Base-by-base conservation (phyloP, 2,888 invertebrate species). In the Plemyria rubiginata region DNA sequence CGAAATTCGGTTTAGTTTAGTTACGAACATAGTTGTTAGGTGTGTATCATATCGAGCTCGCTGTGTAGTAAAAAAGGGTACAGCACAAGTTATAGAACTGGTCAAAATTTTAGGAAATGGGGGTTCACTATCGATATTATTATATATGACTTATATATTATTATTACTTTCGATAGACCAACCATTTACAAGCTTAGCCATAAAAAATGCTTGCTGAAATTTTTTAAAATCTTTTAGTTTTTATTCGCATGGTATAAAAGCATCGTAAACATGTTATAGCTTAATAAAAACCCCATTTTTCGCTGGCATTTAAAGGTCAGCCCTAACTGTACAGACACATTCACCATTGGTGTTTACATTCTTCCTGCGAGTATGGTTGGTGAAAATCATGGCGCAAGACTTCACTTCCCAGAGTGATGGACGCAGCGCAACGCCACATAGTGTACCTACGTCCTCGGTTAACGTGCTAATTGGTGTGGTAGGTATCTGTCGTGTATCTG, bases 301-400 rank as follows among this genome's bases (percentile, higher is more conserved):
- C 41, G 54, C 41, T 54, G 60, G 56, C 64, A 60, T 64, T 59
- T 9, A 45, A 16, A 16, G 45, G 4, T 8, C 16, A 45, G 16
- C 16, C 16, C 45, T 16, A 15, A 9, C 15, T 16, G 8, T 45
- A 16, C 6, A 16, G 45, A 8, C 2, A 16, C 9, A 8, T 11
- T 45, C 45, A 9, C 9, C 11, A 11, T 16, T 45, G 16, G 45
- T 16, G 9, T 45, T 45, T 32, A 7, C 11, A 38, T 38, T 8
- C 9, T 8, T 11, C 7, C 32, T 7, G 32, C 32, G 32, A 32
- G 8, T 6, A 32, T 6, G 7, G 32, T 32, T 32, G 32, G 32
- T 32, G 32, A 5, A n/a, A 32, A 32, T 32, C 6, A 32, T 8
- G 32, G 32, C 2, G 6, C 36, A 8, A 32, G 32, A 2, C 22